Base-by-base conservation (phyloP, 2,113 vertebrate species). In the Pyrgilauda ruficollis region DNA sequence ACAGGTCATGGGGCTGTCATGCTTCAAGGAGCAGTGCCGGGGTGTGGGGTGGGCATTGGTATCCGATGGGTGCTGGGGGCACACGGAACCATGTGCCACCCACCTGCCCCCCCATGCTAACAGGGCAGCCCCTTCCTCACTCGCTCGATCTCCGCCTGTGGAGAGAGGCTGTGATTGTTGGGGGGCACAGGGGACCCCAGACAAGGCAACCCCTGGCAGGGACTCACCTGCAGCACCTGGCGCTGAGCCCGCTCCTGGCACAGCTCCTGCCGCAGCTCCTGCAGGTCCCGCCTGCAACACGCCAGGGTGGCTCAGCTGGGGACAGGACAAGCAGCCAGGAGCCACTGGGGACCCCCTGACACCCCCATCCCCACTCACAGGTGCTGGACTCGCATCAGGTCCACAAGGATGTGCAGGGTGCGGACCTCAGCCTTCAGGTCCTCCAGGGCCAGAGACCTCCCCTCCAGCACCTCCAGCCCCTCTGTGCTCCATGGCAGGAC, bases 391-490 rank as follows among this genome's bases (percentile, higher is more conserved):
- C 93, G 89, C 90, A 97, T 92, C 78, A 97, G 89, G 17, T 97
- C 95, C 87, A 96, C 94, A 2, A 97, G 90, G 94, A 95, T 85
- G 84, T 95, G 96, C 87, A 96, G 93, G 27, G 96, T 55, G 53
- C 86, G 77, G 7, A 97, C 66, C 81, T 97, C 96, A 0, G 91
- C 93, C 79, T 89, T 88, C 75, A 97, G 83, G 18, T 96, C 96
- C 68, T 95, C 83, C 85, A 96, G 67, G 22, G 89, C 89, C 87
- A 86, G 27, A 4, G 37, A 2, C 9, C n/a, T 56, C 58, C 67
- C 56, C 62, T 4, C 53, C 0, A 3, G 27, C 3, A 1, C 78
- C 19, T 5, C 59, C 4, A 4, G 52, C 53, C 26, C 59, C 33
- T 76, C 85, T 0, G 10, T 7, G 64, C 44, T 17, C 70, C 66